Evolutionary conservation across 2,888 invertebrate genomes (phyloP).

Genomic region (Zaprionus obscuricornis): DNA sequence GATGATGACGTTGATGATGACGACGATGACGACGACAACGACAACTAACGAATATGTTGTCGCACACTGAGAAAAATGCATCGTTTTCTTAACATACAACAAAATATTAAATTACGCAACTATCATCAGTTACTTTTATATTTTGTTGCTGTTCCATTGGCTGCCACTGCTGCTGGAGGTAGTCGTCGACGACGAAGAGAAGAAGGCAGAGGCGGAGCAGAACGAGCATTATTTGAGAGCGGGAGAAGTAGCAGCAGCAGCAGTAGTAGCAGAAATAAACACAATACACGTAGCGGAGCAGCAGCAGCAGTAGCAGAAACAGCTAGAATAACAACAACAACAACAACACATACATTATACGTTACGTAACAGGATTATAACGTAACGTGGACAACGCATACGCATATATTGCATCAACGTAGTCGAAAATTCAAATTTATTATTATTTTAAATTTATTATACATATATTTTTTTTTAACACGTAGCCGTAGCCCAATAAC

Average conservation of each 20-base stretch:
- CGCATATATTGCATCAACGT: conserved; percentile 34
- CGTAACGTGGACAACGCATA: conserved; percentile 44
- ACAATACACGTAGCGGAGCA: conserved; percentile 10
- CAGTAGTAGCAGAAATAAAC: conserved; percentile 32
- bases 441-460: conserved; percentile 11
- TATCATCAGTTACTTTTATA: conserved; percentile 82
- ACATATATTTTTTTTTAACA: conserved; percentile 32
- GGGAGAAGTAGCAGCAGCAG: conserved; percentile 47
- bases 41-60: conserved; percentile 63
- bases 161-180: conserved; percentile 60
- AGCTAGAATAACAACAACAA: conserved; percentile 21
- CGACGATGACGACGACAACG: not conserved
- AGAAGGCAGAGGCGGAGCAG: conserved; percentile 34
- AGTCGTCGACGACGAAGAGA: conserved; percentile 46
- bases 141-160: conserved; percentile 69
- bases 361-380: conserved; percentile 45
- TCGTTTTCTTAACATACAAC: conserved; percentile 81
- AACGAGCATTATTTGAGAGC: conserved; percentile 32
- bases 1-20: too few species aligned
- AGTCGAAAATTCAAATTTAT: conserved; percentile 39
- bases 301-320: conserved; percentile 22
- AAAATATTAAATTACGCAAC: conserved; percentile 81
- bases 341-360: too few species aligned
- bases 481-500: conserved; percentile 47
- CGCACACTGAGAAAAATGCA: conserved; percentile 78